A percentile compares a stretch with the other conserved stretches of the same genome.
These are phyloP conservation scores for Progne subis DNA, from an alignment of 2,113 vertebrate species.

Conservation along the genomic window DNA sequence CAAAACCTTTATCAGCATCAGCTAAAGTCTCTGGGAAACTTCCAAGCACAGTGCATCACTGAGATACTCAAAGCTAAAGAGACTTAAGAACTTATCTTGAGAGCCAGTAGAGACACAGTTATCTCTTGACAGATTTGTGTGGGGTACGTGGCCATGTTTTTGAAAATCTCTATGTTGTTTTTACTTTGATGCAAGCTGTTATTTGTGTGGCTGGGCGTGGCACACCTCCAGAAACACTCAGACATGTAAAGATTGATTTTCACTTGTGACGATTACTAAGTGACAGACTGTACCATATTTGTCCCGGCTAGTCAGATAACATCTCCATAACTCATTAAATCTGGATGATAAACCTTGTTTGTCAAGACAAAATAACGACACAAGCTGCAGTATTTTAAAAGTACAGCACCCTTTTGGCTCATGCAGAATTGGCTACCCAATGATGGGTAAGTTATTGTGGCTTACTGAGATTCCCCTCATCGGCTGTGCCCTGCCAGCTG, in stretches of 20 bases:
- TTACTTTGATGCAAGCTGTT: neutral
- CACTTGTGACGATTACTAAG: neutral
- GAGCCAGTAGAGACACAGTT: neutral
- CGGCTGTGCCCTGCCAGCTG: neutral
- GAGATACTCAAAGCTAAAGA: neutral
- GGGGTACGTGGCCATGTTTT: neutral
- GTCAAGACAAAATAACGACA: neutral
- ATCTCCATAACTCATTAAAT: slow-evolving; percentile 4
- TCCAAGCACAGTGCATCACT: neutral
- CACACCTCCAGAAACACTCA: neutral
- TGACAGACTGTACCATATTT: neutral
- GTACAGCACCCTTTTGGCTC: neutral
- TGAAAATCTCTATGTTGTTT: neutral
- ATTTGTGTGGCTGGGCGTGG: neutral
- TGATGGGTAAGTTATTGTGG: neutral
- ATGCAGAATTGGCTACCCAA: neutral
- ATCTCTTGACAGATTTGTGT: neutral
- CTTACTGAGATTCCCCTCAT: neutral
- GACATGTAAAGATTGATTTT: neutral
- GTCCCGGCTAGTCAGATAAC: neutral
- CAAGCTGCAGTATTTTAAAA: neutral
- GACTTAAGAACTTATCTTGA: neutral
- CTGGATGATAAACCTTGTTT: neutral
- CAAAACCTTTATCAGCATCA: neutral
- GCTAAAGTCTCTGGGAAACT: neutral